A percentile compares a stretch with the other conserved stretches of the same genome.
Conservation (phyloP, 53 echinoderm and acorn worm genomes). For the Luidia sarsii region DNA sequence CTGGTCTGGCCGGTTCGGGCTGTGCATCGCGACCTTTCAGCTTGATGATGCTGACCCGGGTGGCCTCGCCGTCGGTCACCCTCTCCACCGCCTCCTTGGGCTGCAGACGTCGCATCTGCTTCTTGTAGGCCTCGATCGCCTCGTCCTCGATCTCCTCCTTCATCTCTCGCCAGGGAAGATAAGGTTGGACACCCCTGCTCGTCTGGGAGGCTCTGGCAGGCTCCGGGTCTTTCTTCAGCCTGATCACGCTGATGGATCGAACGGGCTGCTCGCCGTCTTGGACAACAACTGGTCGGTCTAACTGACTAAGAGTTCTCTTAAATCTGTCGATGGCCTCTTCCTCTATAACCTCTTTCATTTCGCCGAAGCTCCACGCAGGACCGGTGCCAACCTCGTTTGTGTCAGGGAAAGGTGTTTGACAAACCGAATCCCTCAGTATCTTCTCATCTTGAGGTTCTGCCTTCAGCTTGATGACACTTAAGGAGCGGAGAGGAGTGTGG, state of each 20-base stretch:
- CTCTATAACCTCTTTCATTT: conserved; percentile 19
- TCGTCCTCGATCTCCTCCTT: conserved; percentile 54
- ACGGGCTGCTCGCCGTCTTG: conserved; percentile 6
- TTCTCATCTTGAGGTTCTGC: conserved; percentile 15
- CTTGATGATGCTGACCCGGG: conserved; percentile 43
- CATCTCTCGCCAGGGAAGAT: conserved; percentile 34
- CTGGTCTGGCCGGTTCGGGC: conserved; percentile 20
- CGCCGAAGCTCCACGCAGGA: not conserved
- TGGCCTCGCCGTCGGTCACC: conserved; percentile 16
- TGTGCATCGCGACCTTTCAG: conserved; percentile 37
- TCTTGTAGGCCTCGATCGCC: conserved; percentile 51
- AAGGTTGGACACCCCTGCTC: conserved; percentile 24
- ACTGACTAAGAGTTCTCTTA: conserved; percentile 5
- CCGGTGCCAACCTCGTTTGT: conserved; percentile 5
- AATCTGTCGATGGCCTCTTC: conserved; percentile 38
- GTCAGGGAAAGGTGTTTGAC: conserved; percentile 5
- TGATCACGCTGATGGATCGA: conserved; percentile 27
- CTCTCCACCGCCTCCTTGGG: conserved; percentile 3
- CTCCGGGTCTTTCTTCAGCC: conserved; percentile 44
- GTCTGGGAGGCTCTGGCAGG: conserved; percentile 24
- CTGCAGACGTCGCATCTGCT: conserved; percentile 16
- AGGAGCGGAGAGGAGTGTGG: conserved; percentile 18
- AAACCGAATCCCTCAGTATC: conserved; percentile 4
- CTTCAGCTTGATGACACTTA: conserved; percentile 49
- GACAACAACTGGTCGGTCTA: not conserved